Evolutionary conservation across 1,140 invertebrate species (phyloP).

Genomic region (Trichogramma pretiosum): DNA sequence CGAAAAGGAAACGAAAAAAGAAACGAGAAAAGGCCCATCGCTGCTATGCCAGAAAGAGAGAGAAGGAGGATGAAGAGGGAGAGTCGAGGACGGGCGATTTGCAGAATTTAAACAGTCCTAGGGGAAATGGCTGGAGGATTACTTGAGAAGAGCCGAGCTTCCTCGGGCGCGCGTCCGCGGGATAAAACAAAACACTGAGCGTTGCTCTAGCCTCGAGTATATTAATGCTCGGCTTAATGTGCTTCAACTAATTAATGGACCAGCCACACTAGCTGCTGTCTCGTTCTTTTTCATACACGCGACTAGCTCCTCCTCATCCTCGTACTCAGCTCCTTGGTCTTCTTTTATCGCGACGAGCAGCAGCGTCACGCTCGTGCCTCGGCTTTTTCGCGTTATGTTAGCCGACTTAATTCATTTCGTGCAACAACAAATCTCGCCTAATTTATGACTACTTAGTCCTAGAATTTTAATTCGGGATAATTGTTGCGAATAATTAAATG

Average conservation of each 20-base stretch:
- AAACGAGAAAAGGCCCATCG: slow-evolving; percentile 1
- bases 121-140: slow-evolving; percentile 36
- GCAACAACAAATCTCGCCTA: slow-evolving; percentile 9
- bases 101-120: slow-evolving; percentile 44
- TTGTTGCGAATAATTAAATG: no score
- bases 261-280: slow-evolving; percentile 23
- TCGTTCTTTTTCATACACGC: not conserved
- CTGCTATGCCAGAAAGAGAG: slow-evolving; percentile 8
- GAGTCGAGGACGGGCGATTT: slow-evolving; percentile 35
- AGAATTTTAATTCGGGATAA: no score
- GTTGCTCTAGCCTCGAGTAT: slow-evolving; percentile 42
- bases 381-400: slow-evolving; percentile 10
- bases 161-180: no score
- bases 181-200: slow-evolving; percentile 48
- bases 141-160: slow-evolving; percentile 31
- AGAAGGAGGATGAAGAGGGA: slow-evolving; percentile 6
- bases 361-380: slow-evolving; percentile 12
- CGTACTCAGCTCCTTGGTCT: not conserved
- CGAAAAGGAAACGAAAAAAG: not conserved
- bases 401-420: slow-evolving; percentile 10
- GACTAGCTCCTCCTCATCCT: not conserved
- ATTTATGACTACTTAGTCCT: slow-evolving; percentile 3
- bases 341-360: slow-evolving; percentile 17
- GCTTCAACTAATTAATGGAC: slow-evolving; percentile 46
- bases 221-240: slow-evolving; percentile 48